Conservation (phyloP, 2,113 vertebrate genomes). For the Gila orcuttii region DNA sequence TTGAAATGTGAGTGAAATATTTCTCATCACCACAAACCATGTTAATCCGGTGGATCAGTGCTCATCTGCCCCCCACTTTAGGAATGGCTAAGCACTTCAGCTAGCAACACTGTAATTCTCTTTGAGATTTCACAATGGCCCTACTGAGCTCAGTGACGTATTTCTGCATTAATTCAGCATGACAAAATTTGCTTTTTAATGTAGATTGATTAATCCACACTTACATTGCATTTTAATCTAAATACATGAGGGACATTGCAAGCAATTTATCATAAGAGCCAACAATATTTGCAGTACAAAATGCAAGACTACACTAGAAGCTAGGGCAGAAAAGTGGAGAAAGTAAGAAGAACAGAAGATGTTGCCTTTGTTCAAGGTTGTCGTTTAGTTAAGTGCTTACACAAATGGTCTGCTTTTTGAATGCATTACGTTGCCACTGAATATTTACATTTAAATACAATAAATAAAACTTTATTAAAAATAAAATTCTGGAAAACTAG, state of each 20-base stretch:
- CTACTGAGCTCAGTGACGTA: slow-evolving; percentile 3
- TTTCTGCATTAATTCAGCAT: slow-evolving; percentile 16
- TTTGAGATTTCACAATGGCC: slow-evolving; percentile 19
- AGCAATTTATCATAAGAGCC: background rate
- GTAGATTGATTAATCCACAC: background rate
- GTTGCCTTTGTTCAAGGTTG: background rate
- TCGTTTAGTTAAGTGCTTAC: background rate
- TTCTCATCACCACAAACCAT: slow-evolving; percentile 26
- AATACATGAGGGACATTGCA: background rate
- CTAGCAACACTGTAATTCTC: slow-evolving; percentile 26
- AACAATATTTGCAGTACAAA: background rate
- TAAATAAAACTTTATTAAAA: background rate
- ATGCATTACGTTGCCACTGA: background rate
- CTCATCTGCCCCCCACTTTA: slow-evolving; percentile 30
- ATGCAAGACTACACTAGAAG: background rate
- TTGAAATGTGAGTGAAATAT: slow-evolving; percentile 49
- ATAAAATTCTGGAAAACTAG: background rate
- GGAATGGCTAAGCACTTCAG: slow-evolving; percentile 38
- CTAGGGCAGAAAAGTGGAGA: background rate
- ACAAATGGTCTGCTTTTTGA: background rate
- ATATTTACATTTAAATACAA: background rate
- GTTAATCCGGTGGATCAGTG: slow-evolving; percentile 46
- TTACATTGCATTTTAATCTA: background rate
- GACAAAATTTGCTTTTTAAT: background rate
- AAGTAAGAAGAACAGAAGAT: background rate